Evolutionary conservation across 2,113 vertebrate species (phyloP), one percentile per base, ranked within the genome.

Genomic region (Sus scrofa): DNA sequence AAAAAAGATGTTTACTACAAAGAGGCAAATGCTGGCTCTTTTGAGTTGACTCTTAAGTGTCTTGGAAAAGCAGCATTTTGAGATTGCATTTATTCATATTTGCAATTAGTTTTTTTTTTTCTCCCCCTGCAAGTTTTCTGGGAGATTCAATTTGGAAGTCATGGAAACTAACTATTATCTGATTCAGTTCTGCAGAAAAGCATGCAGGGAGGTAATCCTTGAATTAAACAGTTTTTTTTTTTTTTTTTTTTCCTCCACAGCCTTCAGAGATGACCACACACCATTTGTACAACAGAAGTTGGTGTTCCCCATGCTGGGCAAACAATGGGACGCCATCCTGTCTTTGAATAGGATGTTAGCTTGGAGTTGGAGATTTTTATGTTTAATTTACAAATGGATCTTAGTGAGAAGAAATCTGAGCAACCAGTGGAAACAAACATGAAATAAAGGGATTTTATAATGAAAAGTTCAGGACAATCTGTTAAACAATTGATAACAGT

Each of bases 311-410:
- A 99, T 99, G 99, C 99, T 99, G 99, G 98, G 99, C 98, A 99
- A 99, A 99, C 99, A 99, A 99, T 99, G 99, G 99, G 99, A 99
- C 99, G 99, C 99, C 99, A 99, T 99, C 99, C 99, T 99, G 99
- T 99, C 99, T 99, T 99, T 99, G 99, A 99, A 99, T 99, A 99
- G 99, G 99, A 99, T 99, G 98, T 98, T 98, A 99, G 98, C 98
- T 98, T 98, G 98, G 99, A 99, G 99, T 99, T 99, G 99, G 98
- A 99, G 99, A 99, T 99, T 99, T 99, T 99, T 98, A 99, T 99
- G 99, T 99, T 99, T 99, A 99, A 99, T 99, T 99, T 99, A 99
- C 99, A 99, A 99, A 99, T 99, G 99, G 99, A 99, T 99, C 99
- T 99, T 99, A 98, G 99, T 98, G 99, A 99, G 99, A 99, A 99